Evolutionary conservation across 2,797 vertebrate species (phyloP).

Genomic region (Oreochromis grahami): DNA sequence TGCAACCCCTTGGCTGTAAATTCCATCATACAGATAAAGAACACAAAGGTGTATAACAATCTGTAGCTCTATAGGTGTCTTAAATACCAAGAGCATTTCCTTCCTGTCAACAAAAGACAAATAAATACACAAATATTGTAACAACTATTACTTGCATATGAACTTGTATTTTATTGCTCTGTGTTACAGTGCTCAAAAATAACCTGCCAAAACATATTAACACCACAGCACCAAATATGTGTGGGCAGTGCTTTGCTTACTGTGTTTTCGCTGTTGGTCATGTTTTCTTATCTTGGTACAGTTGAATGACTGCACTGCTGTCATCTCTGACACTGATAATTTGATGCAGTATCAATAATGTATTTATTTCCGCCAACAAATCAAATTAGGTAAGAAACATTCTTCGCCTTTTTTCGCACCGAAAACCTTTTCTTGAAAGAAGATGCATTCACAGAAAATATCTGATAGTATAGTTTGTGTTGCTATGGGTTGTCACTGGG

Average conservation of each 20-base stretch:
- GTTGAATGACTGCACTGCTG: background rate
- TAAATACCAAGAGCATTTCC: background rate
- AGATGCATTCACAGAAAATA: background rate
- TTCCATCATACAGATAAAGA: background rate
- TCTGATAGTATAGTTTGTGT: background rate
- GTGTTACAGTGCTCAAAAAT: background rate
- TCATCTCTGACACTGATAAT: background rate
- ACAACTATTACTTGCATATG: background rate
- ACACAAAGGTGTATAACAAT: background rate
- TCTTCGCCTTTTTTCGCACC: background rate
- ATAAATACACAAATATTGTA: background rate
- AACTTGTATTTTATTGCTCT: background rate
- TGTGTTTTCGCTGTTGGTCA: background rate
- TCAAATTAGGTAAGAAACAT: background rate
- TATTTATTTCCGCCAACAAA: background rate
- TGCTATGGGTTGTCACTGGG: background rate
- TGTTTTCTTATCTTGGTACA: background rate
- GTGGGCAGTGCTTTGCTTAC: background rate
- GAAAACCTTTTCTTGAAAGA: background rate
- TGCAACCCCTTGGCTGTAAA: background rate
- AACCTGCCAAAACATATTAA: background rate
- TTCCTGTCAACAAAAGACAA: background rate
- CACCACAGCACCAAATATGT: background rate
- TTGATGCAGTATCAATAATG: background rate
- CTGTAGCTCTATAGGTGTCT: background rate